Conservation (phyloP, 2,797 vertebrate genomes). For the Fundulus diaphanus region DNA sequence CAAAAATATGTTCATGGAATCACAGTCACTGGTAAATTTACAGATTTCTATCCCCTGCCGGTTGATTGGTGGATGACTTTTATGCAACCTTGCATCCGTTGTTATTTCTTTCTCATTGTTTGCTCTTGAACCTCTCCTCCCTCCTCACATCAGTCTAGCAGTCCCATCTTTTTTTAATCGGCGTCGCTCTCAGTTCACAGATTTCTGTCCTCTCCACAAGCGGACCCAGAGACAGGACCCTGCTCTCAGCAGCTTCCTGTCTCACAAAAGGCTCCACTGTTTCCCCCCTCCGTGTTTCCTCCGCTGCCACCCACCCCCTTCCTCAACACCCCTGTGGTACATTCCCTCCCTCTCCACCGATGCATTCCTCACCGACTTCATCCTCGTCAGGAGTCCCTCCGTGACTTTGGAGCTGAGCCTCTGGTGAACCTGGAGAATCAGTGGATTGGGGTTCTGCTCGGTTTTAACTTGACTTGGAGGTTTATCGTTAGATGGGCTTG, state of each 20-base stretch:
- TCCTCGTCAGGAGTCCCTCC: slow-evolving; percentile 62
- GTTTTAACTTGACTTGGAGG: not conserved
- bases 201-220: slow-evolving; percentile 48
- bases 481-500: not conserved
- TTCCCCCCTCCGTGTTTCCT: slow-evolving; percentile 69
- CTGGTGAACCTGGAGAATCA: slow-evolving; percentile 14
- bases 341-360: slow-evolving; percentile 77
- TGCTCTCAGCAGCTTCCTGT: slow-evolving; percentile 69
- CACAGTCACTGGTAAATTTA: not conserved
- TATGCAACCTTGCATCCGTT: not conserved
- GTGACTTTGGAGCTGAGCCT: slow-evolving; percentile 19
- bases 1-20: not conserved
- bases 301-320: slow-evolving; percentile 74
- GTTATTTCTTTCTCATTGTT: not conserved
- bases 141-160: not conserved
- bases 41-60: not conserved
- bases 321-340: slow-evolving; percentile 83
- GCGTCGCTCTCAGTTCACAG: slow-evolving; percentile 45
- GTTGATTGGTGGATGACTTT: not conserved
- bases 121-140: slow-evolving; percentile 5
- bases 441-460: slow-evolving; percentile 7
- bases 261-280: slow-evolving; percentile 82
- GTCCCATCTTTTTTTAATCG: slow-evolving; percentile 26
- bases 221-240: slow-evolving; percentile 61
- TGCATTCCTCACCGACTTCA: slow-evolving; percentile 76